Percentiles rank a stretch among this genome's conserved stretches.
These are phyloP conservation scores for Pangasianodon hypophthalmus DNA, from an alignment of 2,113 vertebrate genomes.

Conservation along the genomic window DNA sequence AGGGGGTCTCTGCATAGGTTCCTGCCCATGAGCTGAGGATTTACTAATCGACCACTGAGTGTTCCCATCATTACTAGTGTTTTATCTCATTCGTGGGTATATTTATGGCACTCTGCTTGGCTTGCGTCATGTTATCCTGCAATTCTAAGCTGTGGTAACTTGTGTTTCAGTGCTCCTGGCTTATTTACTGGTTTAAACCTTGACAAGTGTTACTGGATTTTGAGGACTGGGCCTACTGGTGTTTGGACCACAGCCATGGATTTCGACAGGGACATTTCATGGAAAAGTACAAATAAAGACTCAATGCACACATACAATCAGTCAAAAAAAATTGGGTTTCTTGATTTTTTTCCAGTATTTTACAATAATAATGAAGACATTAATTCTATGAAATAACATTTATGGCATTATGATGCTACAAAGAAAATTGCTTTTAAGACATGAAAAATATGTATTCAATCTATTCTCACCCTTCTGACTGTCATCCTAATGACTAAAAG, in stretches of 20 bases:
- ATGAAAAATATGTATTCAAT: not conserved
- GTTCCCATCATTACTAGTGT: not conserved
- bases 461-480: not conserved
- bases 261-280: not conserved
- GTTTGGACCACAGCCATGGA: not conserved
- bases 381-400: not conserved
- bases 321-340: not conserved
- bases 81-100: not conserved
- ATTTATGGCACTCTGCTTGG: not conserved
- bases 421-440: not conserved
- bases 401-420: not conserved
- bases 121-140: not conserved
- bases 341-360: not conserved
- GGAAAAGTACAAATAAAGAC: not conserved
- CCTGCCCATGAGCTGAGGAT: not conserved
- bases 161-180: not conserved
- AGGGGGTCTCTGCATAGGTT: not conserved
- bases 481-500: not conserved
- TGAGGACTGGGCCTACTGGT: not conserved
- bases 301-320: not conserved
- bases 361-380: not conserved
- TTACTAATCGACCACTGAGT: not conserved
- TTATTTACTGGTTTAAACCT: not conserved
- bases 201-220: not conserved
- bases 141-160: not conserved